Evolutionary conservation across 1,140 invertebrate genomes (phyloP).

Genomic region (Coenobita brevimanus): DNA sequence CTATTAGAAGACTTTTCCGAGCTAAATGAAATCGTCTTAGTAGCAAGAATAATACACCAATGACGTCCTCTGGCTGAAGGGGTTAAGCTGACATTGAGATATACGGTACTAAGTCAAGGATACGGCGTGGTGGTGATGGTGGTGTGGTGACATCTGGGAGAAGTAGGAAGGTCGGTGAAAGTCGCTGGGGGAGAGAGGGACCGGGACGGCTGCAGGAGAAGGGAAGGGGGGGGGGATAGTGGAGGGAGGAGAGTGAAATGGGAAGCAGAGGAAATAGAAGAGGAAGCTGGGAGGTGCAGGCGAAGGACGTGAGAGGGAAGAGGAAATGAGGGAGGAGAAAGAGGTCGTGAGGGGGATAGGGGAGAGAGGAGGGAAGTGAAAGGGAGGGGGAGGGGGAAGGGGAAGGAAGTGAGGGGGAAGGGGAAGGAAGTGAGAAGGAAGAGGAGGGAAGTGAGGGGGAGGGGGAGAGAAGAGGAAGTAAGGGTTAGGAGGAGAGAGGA

Average conservation of each 20-base stretch:
- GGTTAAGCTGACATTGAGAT: too few species aligned
- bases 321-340: too few species aligned
- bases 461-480: not conserved
- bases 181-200: not conserved
- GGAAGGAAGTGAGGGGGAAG: not conserved
- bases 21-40: too few species aligned
- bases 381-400: not conserved
- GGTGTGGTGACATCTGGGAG: not conserved
- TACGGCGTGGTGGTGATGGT: too few species aligned
- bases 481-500: not conserved
- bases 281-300: not conserved
- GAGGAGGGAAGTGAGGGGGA: not conserved
- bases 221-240: not conserved
- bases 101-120: too few species aligned
- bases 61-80: too few species aligned
- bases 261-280: not conserved
- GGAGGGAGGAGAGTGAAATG: not conserved
- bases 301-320: not conserved
- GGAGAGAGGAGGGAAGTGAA: constrained; percentile 15
- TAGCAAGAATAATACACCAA: too few species aligned
- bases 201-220: not conserved
- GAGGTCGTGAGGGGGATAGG: not conserved
- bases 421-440: not conserved
- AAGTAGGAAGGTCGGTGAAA: not conserved
- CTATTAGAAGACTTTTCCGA: too few species aligned